phyloP scores from a whole-genome alignment of 2,797 vertebrate genomes.

The Luscinia megarhynchos region DNA sequence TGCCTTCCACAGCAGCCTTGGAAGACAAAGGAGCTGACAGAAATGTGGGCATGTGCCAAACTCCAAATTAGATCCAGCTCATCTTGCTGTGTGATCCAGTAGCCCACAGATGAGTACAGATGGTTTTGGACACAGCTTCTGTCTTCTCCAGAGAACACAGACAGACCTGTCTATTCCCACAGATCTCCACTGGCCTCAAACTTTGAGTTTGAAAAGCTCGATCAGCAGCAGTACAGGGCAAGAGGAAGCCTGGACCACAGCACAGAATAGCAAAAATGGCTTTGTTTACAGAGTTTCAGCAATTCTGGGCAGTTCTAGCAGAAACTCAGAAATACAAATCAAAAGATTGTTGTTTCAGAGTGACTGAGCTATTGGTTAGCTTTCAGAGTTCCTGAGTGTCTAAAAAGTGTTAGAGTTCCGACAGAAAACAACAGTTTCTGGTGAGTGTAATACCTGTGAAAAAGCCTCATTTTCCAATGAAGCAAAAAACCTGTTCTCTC shows the following conservation, averaged over 20 bases:
- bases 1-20: background rate
- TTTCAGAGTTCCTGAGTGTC: background rate
- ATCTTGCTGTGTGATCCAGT: background rate
- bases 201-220: background rate
- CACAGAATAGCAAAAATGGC: background rate
- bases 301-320: background rate
- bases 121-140: background rate
- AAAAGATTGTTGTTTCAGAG: background rate
- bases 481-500: accelerated
- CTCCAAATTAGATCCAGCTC: background rate
- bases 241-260: background rate
- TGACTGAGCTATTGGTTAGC: background rate
- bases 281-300: background rate
- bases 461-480: background rate
- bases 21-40: background rate
- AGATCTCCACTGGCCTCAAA: background rate
- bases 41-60: background rate
- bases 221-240: background rate
- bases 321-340: background rate
- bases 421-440: background rate
- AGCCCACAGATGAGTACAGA: background rate
- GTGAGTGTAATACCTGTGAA: background rate
- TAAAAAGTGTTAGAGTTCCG: background rate
- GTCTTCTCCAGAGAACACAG: background rate
- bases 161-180: background rate